These are phyloP conservation scores for Telmatherina bonti DNA, from an alignment of 2,797 vertebrate genomes.

Conservation along the genomic window DNA sequence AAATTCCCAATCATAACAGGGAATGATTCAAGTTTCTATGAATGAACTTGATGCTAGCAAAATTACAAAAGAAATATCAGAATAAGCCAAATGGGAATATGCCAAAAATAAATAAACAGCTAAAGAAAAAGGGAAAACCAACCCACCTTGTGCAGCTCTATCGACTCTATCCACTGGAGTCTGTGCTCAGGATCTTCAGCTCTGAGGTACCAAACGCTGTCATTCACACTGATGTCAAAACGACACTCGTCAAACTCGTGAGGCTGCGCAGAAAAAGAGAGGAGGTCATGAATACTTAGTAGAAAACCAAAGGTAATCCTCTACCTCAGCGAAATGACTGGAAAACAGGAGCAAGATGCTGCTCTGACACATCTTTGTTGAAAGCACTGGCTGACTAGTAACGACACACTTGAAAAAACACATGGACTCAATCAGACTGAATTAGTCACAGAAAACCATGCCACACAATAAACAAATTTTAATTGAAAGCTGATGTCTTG, in stretches of 20 bases:
- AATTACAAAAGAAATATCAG: conserved; percentile 2
- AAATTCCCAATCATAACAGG: neutral
- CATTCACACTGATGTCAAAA: conserved; percentile 98
- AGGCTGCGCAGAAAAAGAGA: conserved; percentile 82
- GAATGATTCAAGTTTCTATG: neutral
- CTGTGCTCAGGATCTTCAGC: conserved; percentile 95
- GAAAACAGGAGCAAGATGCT: neutral
- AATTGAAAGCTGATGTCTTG: conserved; percentile 72
- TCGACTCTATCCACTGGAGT: conserved; percentile 94
- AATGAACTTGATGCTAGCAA: neutral
- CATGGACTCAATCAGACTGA: conserved; percentile 65
- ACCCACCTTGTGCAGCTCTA: conserved; percentile 96
- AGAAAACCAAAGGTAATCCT: no score
- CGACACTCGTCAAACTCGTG: conserved; percentile 99
- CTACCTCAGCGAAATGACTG: no score
- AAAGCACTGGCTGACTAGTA: conserved; percentile 23
- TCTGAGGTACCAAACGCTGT: conserved; percentile 97
- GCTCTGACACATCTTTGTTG: conserved; percentile 10
- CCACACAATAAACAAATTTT: conserved; percentile 67
- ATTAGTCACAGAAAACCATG: conserved; percentile 50
- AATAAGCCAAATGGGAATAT: neutral
- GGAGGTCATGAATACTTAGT: conserved; percentile 11
- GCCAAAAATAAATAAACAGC: neutral
- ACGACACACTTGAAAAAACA: conserved; percentile 61
- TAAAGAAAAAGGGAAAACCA: neutral